phyloP scores from a whole-genome alignment of 2,888 invertebrate species.

The Amblyteles armatorius region DNA sequence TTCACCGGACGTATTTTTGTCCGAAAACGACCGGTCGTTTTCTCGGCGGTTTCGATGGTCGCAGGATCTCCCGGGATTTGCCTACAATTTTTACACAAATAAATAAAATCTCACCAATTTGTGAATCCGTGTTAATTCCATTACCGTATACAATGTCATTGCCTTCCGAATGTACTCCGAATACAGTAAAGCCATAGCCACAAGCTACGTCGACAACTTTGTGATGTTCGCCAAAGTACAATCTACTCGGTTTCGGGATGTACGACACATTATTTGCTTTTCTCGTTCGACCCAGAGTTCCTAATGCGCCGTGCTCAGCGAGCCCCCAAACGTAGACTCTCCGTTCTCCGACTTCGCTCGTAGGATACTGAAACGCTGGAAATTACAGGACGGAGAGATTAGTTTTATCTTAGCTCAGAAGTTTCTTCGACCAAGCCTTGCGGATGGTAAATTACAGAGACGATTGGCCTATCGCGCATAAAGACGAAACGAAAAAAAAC shows the following conservation, averaged over 20 bases:
- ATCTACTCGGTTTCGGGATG: constrained; percentile 88
- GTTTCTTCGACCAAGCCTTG: neutral
- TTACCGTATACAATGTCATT: constrained; percentile 92
- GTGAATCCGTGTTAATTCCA: constrained; percentile 97
- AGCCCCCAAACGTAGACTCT: constrained; percentile 93
- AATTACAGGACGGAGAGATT: constrained; percentile 32
- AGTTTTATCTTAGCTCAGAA: neutral
- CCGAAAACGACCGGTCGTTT: no score
- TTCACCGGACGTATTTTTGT: no score
- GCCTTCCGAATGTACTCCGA: constrained; percentile 89
- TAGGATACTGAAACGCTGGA: constrained; percentile 88
- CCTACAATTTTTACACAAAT: no score
- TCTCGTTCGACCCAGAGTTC: constrained; percentile 87
- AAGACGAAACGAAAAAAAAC: no score
- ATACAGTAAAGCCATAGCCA: constrained; percentile 96
- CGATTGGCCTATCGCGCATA: no score
- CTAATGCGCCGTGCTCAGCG: constrained; percentile 92
- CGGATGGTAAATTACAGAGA: neutral
- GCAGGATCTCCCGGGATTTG: no score
- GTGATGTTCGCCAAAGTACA: constrained; percentile 90
- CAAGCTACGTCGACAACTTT: constrained; percentile 90
- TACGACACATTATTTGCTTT: constrained; percentile 84
- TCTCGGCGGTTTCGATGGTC: no score
- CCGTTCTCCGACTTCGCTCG: constrained; percentile 85
- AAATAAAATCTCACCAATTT: constrained; percentile 88